Evolutionary conservation across 2,888 invertebrate genomes (phyloP).

Genomic region (Gymnosoma rotundatum): DNA sequence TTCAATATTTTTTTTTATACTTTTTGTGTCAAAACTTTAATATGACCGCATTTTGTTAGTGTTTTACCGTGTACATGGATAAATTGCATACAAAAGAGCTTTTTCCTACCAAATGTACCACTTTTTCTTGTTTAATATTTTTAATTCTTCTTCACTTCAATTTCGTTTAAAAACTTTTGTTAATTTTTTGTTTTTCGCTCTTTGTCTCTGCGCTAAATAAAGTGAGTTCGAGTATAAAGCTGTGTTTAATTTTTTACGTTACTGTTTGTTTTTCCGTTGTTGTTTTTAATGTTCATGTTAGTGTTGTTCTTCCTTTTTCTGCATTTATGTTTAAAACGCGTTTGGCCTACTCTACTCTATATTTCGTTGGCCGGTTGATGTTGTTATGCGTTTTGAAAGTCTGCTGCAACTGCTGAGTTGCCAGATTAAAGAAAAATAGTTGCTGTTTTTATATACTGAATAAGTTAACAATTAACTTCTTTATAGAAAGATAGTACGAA

Average conservation of each 20-base stretch:
- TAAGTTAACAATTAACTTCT: too few relatives aligned
- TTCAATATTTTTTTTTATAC: slow-evolving; percentile 17
- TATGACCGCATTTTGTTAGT: slow-evolving; percentile 68
- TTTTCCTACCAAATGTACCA: slow-evolving; percentile 60
- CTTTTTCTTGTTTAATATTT: slow-evolving; percentile 37
- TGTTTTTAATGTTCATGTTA: slow-evolving; percentile 32
- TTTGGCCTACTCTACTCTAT: slow-evolving; percentile 71
- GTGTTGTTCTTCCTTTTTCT: slow-evolving; percentile 33
- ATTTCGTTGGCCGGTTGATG: slow-evolving; percentile 57
- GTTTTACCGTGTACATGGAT: slow-evolving; percentile 40
- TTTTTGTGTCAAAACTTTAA: slow-evolving; percentile 67
- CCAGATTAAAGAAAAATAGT: slow-evolving; percentile 1
- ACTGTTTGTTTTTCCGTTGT: slow-evolving; percentile 54
- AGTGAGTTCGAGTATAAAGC: slow-evolving; percentile 21
- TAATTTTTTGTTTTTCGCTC: neutral
- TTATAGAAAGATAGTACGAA: too few relatives aligned
- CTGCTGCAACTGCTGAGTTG: slow-evolving; percentile 44
- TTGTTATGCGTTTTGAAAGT: slow-evolving; percentile 16
- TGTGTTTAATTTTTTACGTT: slow-evolving; percentile 49
- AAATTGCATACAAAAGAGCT: slow-evolving; percentile 61
- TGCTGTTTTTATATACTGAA: too few relatives aligned
- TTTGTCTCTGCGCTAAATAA: slow-evolving; percentile 43
- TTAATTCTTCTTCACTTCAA: slow-evolving; percentile 28
- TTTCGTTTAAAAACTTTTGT: neutral
- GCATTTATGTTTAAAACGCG: slow-evolving; percentile 57